These are phyloP conservation scores for Otus scops DNA, from an alignment of 2,797 vertebrate genomes.

Conservation along the genomic window DNA sequence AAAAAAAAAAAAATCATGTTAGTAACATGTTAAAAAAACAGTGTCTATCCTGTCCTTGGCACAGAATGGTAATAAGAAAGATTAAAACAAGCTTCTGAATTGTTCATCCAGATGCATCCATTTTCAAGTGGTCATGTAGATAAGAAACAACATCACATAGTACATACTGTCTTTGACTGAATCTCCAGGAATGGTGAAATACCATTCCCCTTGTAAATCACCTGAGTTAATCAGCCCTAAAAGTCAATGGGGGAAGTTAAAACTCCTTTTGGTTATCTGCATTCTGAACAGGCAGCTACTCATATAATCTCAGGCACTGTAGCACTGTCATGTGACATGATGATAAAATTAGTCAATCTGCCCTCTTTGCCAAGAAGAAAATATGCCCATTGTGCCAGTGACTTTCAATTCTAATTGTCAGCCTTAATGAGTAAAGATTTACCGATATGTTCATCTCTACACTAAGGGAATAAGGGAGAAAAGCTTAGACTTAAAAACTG, in stretches of 20 bases:
- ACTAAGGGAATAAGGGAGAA: not conserved
- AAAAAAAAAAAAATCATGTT: not conserved
- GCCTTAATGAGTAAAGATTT: not conserved
- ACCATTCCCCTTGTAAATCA: not conserved
- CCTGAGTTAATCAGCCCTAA: not conserved
- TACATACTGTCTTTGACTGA: not conserved
- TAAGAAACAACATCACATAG: not conserved
- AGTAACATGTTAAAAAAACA: fast-evolving
- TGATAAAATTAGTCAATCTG: not conserved
- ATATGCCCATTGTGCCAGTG: not conserved
- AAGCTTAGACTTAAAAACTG: not conserved
- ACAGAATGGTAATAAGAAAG: not conserved
- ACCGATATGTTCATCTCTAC: not conserved
- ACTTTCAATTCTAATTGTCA: not conserved
- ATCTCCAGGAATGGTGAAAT: not conserved
- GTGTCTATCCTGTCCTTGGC: not conserved
- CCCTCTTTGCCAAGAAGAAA: not conserved
- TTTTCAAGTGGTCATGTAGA: not conserved
- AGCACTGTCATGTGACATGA: not conserved
- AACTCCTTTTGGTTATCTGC: not conserved
- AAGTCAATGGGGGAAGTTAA: not conserved
- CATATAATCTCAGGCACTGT: not conserved
- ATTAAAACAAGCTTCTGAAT: not conserved
- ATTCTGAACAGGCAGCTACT: not conserved
- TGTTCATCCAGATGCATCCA: not conserved